Percentiles rank a stretch among this genome's conserved stretches.
Conservation (phyloP, 2,797 vertebrate genomes). For the Ficedula albicollis region DNA sequence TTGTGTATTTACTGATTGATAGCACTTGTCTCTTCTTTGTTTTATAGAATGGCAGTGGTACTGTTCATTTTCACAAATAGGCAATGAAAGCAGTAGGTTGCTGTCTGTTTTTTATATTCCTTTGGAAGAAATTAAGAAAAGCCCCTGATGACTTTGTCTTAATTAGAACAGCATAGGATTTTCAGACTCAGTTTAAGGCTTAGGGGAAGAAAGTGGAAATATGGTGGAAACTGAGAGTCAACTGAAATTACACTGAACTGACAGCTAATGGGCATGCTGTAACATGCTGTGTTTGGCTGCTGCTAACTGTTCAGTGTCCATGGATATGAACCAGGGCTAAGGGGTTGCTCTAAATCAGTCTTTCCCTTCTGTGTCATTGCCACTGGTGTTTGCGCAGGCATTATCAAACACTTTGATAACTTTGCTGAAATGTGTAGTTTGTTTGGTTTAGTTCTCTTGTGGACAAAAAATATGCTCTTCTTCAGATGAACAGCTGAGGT, state of each 20-base stretch:
- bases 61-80: background rate
- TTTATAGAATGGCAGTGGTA: background rate
- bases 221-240: background rate
- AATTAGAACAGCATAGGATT: background rate
- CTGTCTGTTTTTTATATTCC: background rate
- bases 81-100: background rate
- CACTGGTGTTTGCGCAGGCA: background rate
- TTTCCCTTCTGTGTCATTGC: background rate
- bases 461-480: background rate
- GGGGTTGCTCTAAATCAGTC: background rate
- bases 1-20: background rate
- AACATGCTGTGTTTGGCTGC: background rate
- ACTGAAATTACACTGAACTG: background rate
- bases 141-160: background rate
- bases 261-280: background rate
- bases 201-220: background rate
- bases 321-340: background rate
- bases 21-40: background rate
- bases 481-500: background rate
- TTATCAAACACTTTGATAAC: background rate
- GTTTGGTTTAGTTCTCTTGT: background rate
- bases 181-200: background rate
- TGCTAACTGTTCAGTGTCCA: background rate
- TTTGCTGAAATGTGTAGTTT: background rate
- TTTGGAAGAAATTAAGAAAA: background rate